These are phyloP conservation scores for Antennarius striatus DNA, from an alignment of 2,113 vertebrate species.

Conservation along the genomic window DNA sequence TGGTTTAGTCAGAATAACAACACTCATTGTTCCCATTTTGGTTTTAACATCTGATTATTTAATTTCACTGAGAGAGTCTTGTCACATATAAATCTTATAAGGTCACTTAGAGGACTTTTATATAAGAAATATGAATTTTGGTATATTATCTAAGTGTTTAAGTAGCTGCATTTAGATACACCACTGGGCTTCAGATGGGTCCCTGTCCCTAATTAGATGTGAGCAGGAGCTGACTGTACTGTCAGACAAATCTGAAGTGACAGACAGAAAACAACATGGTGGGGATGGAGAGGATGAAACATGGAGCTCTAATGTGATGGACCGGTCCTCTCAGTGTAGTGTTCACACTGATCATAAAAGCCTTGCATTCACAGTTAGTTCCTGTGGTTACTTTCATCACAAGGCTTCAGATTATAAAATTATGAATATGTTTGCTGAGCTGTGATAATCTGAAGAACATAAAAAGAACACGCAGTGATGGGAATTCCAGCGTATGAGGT, in stretches of 20 bases:
- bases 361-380: conserved; percentile 9
- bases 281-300: conserved; percentile 55
- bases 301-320: conserved; percentile 54
- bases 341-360: conserved; percentile 24
- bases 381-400: conserved; percentile 24
- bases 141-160: conserved; percentile 40
- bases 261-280: conserved; percentile 63
- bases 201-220: conserved; percentile 59
- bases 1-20: too few relatives aligned
- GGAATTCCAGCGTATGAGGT: conserved; percentile 12
- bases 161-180: conserved; percentile 41
- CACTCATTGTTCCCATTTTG: too few relatives aligned
- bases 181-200: conserved; percentile 29
- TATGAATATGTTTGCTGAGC: neutral
- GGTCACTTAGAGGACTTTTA: too few relatives aligned
- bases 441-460: conserved; percentile 13
- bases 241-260: conserved; percentile 66
- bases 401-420: conserved; percentile 8
- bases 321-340: conserved; percentile 40
- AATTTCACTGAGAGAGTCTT: too few relatives aligned
- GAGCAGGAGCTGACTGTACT: conserved; percentile 60
- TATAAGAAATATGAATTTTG: too few relatives aligned
- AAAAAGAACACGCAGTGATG: neutral
- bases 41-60: too few relatives aligned
- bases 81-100: too few relatives aligned